phyloP scores from a whole-genome alignment of 2,113 vertebrate genomes.

The Prietella phreatophila region DNA sequence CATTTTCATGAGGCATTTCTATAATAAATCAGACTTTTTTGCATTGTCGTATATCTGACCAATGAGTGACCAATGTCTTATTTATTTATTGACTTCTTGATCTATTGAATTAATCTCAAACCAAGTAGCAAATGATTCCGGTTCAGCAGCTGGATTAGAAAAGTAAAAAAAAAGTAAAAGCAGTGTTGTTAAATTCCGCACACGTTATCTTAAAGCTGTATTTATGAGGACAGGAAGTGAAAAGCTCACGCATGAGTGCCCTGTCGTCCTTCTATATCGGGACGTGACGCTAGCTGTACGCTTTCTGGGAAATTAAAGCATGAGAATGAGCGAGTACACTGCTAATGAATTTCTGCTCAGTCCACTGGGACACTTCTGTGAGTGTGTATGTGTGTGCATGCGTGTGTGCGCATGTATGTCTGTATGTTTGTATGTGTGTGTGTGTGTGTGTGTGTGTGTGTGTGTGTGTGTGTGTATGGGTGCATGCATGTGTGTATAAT shows the following conservation, averaged over 20 bases:
- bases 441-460: not conserved
- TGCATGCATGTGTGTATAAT: no score
- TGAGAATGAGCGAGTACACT: not conserved
- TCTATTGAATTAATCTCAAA: not conserved
- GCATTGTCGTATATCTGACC: no score
- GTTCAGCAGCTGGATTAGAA: not conserved
- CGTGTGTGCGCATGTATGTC: not conserved
- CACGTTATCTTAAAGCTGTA: no score
- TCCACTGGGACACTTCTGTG: not conserved
- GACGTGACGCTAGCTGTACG: not conserved
- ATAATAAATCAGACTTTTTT: no score
- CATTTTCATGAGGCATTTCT: no score
- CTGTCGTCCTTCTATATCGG: not conserved
- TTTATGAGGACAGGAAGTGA: not conserved
- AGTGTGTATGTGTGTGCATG: not conserved
- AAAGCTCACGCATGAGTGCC: not conserved
- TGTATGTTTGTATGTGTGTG: not conserved
- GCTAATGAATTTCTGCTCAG: not conserved
- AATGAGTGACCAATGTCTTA: no score
- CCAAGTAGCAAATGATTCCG: not conserved
- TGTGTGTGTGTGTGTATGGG: not conserved
- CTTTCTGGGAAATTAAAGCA: constrained; percentile 3
- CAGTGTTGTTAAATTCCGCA: not conserved
- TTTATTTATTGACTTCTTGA: no score
- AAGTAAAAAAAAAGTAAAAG: not conserved